Evolutionary conservation across 2,888 invertebrate genomes (phyloP).

Genomic region (Petrolisthes manimaculis): DNA sequence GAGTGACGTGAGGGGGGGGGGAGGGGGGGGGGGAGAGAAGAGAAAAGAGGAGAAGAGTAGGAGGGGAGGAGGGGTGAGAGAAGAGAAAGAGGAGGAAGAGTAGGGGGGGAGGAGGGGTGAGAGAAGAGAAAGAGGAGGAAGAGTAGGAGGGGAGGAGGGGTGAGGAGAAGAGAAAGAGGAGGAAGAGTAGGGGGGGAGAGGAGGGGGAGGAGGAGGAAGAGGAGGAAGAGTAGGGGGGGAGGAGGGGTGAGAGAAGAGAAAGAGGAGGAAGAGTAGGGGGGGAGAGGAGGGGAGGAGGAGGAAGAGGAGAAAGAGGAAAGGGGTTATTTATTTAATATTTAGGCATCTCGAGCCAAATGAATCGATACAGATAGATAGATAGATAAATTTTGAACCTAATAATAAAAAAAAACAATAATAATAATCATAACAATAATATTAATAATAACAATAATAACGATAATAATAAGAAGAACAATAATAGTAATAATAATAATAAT

Average conservation of each 20-base stretch:
- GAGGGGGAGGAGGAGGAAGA: not conserved
- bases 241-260: not conserved
- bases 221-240: not conserved
- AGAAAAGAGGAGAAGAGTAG: not conserved
- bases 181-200: not conserved
- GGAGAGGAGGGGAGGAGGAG: not conserved
- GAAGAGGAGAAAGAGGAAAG: not conserved
- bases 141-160: not conserved
- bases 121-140: not conserved
- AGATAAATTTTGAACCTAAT: not conserved
- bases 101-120: not conserved
- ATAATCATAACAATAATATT: not conserved
- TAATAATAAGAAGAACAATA: too few species aligned
- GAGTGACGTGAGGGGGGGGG: not conserved
- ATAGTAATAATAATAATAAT: not conserved
- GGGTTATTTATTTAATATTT: not conserved
- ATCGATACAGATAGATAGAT: too few species aligned
- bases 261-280: not conserved
- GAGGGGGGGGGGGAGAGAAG: not conserved
- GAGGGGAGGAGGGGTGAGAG: too few species aligned
- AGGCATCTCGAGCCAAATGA: too few species aligned
- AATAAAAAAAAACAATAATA: not conserved
- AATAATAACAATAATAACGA: slow-evolving; percentile 17
- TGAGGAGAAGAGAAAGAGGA: not conserved
- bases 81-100: not conserved